These are phyloP conservation scores for Lasioglossum figueresi DNA, from an alignment of 2,888 invertebrate genomes.

Conservation along the genomic window DNA sequence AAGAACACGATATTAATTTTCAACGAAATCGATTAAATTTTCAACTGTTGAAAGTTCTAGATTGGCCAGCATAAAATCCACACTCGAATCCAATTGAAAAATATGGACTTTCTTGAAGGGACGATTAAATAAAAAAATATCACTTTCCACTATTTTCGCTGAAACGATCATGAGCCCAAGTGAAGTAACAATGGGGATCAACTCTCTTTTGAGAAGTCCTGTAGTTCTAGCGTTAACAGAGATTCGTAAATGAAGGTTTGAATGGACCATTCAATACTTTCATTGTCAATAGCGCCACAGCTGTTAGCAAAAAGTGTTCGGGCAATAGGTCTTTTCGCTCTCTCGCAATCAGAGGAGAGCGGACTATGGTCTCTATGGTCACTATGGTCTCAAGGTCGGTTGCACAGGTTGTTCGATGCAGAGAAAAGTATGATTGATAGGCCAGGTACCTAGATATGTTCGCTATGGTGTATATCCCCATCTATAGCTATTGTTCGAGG, in stretches of 20 bases:
- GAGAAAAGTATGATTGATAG: conserved; percentile 68
- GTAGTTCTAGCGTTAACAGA: not conserved
- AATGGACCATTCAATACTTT: conserved; percentile 1
- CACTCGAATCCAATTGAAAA: not conserved
- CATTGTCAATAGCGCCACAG: conserved; percentile 44
- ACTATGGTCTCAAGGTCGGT: conserved; percentile 75
- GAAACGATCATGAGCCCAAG: not conserved
- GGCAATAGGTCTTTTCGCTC: conserved; percentile 68
- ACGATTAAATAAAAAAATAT: not conserved
- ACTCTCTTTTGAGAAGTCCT: not conserved
- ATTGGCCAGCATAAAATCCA: not conserved
- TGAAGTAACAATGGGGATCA: not conserved
- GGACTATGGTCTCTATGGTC: conserved; percentile 68
- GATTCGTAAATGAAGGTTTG: not conserved
- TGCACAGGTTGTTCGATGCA: conserved; percentile 68
- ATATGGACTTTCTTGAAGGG: not conserved
- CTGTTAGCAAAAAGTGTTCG: conserved; percentile 66
- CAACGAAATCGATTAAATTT: too few species aligned
- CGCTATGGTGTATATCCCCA: conserved; percentile 26
- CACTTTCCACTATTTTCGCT: not conserved
- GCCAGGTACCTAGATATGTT: conserved; percentile 25
- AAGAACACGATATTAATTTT: too few species aligned
- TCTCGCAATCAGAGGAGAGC: conserved; percentile 63
- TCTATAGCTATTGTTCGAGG: conserved; percentile 26
- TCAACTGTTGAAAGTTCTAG: not conserved